Base-by-base conservation (phyloP, 2,888 invertebrate genomes). In the Pemphredon lugubris region DNA sequence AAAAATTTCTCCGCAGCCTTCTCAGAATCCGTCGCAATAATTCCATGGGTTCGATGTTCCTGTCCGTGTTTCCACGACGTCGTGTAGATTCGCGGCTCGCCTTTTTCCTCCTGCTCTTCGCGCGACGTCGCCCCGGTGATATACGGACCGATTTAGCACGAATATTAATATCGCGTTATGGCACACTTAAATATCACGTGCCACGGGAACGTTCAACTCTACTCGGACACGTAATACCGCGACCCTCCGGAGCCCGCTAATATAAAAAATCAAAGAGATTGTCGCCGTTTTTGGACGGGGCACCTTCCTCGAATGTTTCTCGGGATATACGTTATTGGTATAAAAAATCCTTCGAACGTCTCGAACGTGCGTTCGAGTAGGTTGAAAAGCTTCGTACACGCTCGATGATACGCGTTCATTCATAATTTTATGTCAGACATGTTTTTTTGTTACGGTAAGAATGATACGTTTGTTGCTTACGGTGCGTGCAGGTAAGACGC, bases 101-200 rank as follows among this genome's bases (percentile, higher is more conserved):
- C 44, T 21, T 57, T 58, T 70, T 30, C 32, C 34, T n/a, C 21
- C 39, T 23, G 13, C 44, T 48, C 30, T 44, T 26, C 40, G 11
- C 30, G 53, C 50, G 55, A 54, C 48, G 50, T n/a, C n/a, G n/a
- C n/a, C n/a, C n/a, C n/a, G n/a, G n/a, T 78, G 69, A 79, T 82
- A 64, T 75, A 76, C 71, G 65, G 69, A 51, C 65, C 68, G 70
- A 81, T 79, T 71, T 79, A 59, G 67, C 59, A 32, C 55, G 74
- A 79, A 75, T 77, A 81, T 79, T 81, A 81, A 77, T 74, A 77
- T 75, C 67, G 65, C 66, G 64, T 74, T 72, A 64, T 65, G 53
- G 34, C 55, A 55, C 55, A 47, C 47, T 75, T 59, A 47, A 67
- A 59, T 26, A 65, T 77, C 53, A 59, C 53, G 68, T 42, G 44